Base-by-base conservation (phyloP, 2,113 vertebrate species). In the Perca flavescens region DNA sequence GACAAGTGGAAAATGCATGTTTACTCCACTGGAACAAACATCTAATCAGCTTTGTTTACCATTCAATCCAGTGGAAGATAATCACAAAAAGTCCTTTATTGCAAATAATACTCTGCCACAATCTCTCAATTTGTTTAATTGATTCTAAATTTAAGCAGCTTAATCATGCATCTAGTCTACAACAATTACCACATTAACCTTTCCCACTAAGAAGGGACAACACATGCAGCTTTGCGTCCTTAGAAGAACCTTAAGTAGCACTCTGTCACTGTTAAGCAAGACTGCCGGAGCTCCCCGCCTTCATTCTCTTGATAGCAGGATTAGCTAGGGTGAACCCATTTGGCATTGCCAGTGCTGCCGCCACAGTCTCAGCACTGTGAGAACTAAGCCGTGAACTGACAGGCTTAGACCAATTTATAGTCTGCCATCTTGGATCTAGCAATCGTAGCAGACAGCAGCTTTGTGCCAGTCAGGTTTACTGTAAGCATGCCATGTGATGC, bases 321-420 rank as follows among this genome's bases (percentile, higher is more conserved):
- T 94, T 93, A 91, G 76, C 86, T 84, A 86, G 86, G 88, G 69
- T 82, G 89, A 91, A 85, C 74, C 84, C 74, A 49, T 90, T 92
- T 94, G 91, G 92, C 90, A 85, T 54, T 19, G 78, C 84, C 70
- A 31, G 73, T 16, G 66, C 83, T 67, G 79, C 88, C 11, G 43
- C 82, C 76, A 63, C 89, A 62, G 80, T 74, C 80, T 89, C 81
- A 77, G 77, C 64, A 28, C 79, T 88, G 78, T 79, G 87, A 88
- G 77, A 82, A 79, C 77, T 91, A 88, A 94, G 77, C 92, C 53
- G 46, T 91, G 89, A 92, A 93, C 86, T 80, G 88, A 90, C 14
- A 11, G 88, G 86, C 82, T 92, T 88, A 92, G 73, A 76, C 90
- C 89, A 92, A 92, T 91, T 92, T 89, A 91, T 85, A 66, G 81